Evolutionary conservation across 2,888 invertebrate genomes (phyloP), one percentile per base, ranked within the genome.

Genomic region (Scotopteryx bipunctaria): DNA sequence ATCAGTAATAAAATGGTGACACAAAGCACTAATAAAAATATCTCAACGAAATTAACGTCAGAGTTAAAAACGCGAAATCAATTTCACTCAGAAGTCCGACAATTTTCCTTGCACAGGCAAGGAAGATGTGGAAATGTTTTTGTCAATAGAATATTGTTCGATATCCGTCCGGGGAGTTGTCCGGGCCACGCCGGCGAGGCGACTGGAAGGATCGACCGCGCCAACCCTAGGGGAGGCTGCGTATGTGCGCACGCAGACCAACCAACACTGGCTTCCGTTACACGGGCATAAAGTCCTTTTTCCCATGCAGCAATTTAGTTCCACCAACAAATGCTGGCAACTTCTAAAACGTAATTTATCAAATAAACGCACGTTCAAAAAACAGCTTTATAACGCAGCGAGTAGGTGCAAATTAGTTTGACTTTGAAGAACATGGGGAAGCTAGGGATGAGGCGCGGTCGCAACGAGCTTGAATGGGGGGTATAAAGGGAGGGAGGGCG

Each of bases 121-220:
- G 87, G 84, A 81, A 77, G 79, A 67, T 74, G 86, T 88, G 81
- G 82, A 74, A 73, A 74, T 73, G 70, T 76, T 76, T 73, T 72
- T 69, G 72, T 69, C 64, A 43, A 59, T 68, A 68, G 67, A 59
- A 65, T 68, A 73, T 70, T 63, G 59, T 69, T 70, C 68, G 68
- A 63, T 61, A 64, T 73, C 67, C 62, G 73, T 69, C 71, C 74
- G 76, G 80, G 80, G 67, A 81, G 82, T 76, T 69, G 85, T 76
- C 83, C 83, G 85, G 80, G 78, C 84, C 76, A 75, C 82, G 87
- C 86, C 87, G 82, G 81, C 82, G 78, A 81, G 81, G 83, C 86
- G 86, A 89, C 89, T 89, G 89, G 77, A 79, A 80, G 86, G 86
- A 89, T 89, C 89, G 89, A 90, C 83, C 85, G 81, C 77, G 76